phyloP scores from a whole-genome alignment of 2,797 vertebrate genomes.

The Graptemys geographica region DNA sequence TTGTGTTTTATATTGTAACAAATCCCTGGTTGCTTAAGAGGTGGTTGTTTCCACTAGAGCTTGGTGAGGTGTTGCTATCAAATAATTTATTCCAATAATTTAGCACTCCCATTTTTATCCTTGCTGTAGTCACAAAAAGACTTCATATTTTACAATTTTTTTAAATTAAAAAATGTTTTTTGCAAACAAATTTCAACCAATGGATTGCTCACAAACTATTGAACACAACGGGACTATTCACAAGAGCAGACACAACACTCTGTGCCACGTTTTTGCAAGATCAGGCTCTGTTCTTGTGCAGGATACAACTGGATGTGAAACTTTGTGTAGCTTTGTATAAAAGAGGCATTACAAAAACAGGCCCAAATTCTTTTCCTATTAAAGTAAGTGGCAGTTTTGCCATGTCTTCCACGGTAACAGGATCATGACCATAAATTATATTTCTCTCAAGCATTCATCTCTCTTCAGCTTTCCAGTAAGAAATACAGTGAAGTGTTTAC shows the following conservation, averaged over 20 bases:
- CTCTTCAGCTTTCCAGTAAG: background rate
- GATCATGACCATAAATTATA: background rate
- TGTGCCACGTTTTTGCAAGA: background rate
- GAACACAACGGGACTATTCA: background rate
- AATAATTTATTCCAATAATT: background rate
- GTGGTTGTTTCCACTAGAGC: background rate
- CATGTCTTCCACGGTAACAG: background rate
- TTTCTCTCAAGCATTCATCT: background rate
- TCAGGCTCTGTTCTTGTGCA: background rate
- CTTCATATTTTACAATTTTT: background rate
- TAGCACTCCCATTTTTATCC: background rate
- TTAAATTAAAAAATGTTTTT: background rate
- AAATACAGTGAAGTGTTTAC: background rate
- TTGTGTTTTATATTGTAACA: background rate
- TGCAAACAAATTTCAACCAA: background rate
- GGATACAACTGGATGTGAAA: background rate
- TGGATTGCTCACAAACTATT: background rate
- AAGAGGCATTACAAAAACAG: background rate
- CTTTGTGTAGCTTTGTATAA: background rate
- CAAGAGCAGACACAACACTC: background rate
- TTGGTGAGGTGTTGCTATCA: background rate
- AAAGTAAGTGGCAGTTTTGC: background rate
- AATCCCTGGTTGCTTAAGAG: slow-evolving; percentile 1
- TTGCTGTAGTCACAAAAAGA: background rate
- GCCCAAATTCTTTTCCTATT: background rate